Percentiles rank a stretch among this genome's conserved stretches.
Conservation (phyloP, 1,140 invertebrate genomes). For the Arion vulgaris region DNA sequence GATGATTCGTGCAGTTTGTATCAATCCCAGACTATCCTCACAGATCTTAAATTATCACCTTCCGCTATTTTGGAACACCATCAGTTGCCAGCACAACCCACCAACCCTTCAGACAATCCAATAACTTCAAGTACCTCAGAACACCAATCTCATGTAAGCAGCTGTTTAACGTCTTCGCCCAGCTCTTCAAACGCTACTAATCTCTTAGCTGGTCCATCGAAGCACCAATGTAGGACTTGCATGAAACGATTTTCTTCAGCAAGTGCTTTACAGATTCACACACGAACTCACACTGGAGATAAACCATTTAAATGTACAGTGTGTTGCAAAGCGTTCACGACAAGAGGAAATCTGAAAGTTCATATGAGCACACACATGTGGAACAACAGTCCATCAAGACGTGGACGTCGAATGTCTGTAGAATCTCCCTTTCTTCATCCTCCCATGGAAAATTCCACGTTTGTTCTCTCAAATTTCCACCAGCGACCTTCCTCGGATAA, state of each 20-base stretch:
- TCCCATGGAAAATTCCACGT: slow-evolving; percentile 76
- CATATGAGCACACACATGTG: slow-evolving; percentile 99
- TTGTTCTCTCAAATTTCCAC: slow-evolving; percentile 83
- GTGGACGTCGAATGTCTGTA: slow-evolving; percentile 94
- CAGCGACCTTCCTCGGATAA: slow-evolving; percentile 81
- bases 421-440: slow-evolving; percentile 75
- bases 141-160: neutral
- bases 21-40: no score
- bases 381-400: slow-evolving; percentile 91
- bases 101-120: neutral
- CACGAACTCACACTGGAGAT: slow-evolving; percentile 98
- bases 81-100: neutral
- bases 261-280: slow-evolving; percentile 96
- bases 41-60: no score
- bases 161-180: neutral
- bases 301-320: slow-evolving; percentile 95
- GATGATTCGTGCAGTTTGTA: no score
- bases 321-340: slow-evolving; percentile 86
- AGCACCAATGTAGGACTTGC: slow-evolving; percentile 97
- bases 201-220: slow-evolving; percentile 68
- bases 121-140: neutral
- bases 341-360: slow-evolving; percentile 98
- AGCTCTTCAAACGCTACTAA: neutral
- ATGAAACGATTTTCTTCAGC: slow-evolving; percentile 97
- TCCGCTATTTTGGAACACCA: neutral